phyloP scores from a whole-genome alignment of 2,113 vertebrate species.

The Burhinus oedicnemus region DNA sequence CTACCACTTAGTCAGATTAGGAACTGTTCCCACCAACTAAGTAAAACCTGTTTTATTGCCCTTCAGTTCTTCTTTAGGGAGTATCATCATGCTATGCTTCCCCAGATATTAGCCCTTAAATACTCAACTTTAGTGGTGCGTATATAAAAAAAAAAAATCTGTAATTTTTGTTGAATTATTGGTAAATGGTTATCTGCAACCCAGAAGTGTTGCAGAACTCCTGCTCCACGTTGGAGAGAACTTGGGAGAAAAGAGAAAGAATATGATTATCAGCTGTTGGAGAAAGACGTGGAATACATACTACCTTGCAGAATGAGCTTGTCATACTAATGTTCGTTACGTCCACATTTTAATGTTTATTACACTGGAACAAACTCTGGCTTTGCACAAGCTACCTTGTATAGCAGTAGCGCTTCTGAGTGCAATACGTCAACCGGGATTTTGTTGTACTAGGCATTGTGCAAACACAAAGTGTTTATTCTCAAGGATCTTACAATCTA shows the following conservation, averaged over 20 bases:
- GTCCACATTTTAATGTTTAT: not conserved
- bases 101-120: not conserved
- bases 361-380: not conserved
- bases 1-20: not conserved
- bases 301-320: not conserved
- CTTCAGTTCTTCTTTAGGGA: not conserved
- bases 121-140: not conserved
- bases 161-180: not conserved
- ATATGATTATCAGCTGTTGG: not conserved
- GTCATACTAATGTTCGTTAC: not conserved
- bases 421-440: rapidly evolving
- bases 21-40: not conserved
- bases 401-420: not conserved
- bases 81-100: not conserved
- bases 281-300: not conserved
- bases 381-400: not conserved
- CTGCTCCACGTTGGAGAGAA: not conserved
- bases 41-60: not conserved
- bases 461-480: not conserved
- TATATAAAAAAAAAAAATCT: not conserved
- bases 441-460: not conserved
- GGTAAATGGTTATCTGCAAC: not conserved
- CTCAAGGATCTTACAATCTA: not conserved
- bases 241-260: not conserved
- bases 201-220: not conserved